Conservation (phyloP, 2,113 vertebrate species). For the Callocephalon fimbriatum region DNA sequence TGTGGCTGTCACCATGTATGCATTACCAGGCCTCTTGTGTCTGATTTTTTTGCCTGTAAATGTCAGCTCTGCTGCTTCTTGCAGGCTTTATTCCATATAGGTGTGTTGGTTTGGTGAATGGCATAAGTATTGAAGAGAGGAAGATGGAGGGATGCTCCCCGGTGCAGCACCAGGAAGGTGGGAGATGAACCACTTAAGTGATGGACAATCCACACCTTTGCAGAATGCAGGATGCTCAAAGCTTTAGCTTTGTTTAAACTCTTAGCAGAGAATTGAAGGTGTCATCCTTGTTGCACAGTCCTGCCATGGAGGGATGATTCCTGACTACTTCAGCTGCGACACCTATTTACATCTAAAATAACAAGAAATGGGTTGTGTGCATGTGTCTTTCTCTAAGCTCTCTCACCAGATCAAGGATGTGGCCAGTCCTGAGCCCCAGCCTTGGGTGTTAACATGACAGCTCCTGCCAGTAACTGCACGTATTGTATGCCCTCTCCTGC, state of each 20-base stretch:
- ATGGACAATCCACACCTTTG: not conserved
- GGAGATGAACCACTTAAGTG: not conserved
- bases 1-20: accelerated
- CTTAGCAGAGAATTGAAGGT: not conserved
- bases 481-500: not conserved
- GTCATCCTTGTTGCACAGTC: not conserved
- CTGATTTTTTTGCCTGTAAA: not conserved
- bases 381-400: not conserved
- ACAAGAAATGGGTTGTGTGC: not conserved
- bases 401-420: not conserved
- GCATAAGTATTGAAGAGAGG: not conserved
- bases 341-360: not conserved
- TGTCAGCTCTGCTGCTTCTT: not conserved
- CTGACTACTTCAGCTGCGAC: not conserved
- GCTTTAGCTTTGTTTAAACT: not conserved
- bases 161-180: not conserved
- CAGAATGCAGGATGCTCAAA: not conserved
- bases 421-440: not conserved
- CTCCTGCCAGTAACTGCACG: not conserved
- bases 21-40: not conserved
- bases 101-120: not conserved
- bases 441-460: not conserved
- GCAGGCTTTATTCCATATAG: not conserved
- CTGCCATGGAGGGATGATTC: not conserved
- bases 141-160: not conserved